Evolutionary conservation across 1,140 invertebrate species (phyloP), one percentile per base, ranked within the genome.

Genomic region (Drosophila lowei): DNA sequence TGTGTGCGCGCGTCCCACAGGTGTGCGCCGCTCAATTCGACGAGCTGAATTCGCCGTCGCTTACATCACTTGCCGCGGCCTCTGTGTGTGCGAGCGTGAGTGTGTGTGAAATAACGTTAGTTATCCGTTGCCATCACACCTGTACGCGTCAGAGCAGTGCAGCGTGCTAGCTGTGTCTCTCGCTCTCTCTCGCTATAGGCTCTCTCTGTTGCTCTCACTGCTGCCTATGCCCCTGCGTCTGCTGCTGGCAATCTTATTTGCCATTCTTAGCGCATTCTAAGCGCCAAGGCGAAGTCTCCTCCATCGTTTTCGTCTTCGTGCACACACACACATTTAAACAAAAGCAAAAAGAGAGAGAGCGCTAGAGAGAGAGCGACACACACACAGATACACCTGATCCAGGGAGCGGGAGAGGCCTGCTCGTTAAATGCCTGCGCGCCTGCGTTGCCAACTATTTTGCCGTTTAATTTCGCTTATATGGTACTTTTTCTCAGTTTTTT

Each of bases 391-490:
- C 47, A 60, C 46, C 34, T 60, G 46, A 38, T 28, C 16, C 50
- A 72, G 58, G 61, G 68, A 63, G 70, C 63, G 56, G 44, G 53
- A 54, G 68, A 70, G 67, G 34, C 11, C 11, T 38, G 34, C 34
- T 38, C 34, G 34, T 38, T 38, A 43, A 49, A 57, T 28, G 55
- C 38, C 43, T 62, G 47, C 73, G 59, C 56, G 47, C 23, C 58
- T 85, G 77, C 83, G 81, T 77, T 85, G 77, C 83, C 81, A 85
- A 88, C 81, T 85, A 85, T 85, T 85, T 85, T 85, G 81, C 81
- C 81, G 81, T 85, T 85, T 85, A 85, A 85, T 85, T 85, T 85
- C 81, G 83, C 80, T 85, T 85, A 86, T 85, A 85, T 85, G 73
- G 81, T 85, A 86, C 80, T 80, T 86, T 63, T 68, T 54, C 60